phyloP scores from a whole-genome alignment of 2,888 invertebrate genomes.

The Cecidostiba fungosa region DNA sequence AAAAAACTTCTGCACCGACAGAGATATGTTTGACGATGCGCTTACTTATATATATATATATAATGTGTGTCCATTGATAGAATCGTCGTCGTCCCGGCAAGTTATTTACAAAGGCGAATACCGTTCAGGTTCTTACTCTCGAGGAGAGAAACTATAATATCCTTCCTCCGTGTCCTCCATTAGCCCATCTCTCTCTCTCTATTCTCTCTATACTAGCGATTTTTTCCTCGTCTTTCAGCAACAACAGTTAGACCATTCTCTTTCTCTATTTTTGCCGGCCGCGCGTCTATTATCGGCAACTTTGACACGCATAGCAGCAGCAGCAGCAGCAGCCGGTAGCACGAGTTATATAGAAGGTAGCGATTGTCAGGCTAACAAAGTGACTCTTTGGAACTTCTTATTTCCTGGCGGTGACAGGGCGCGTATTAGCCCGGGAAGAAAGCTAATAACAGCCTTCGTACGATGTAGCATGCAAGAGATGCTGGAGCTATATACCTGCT shows the following conservation, averaged over 20 bases:
- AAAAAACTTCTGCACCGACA: background rate
- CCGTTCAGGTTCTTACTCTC: slow-evolving; percentile 52
- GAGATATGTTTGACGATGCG: background rate
- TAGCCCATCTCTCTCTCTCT: slow-evolving; percentile 19
- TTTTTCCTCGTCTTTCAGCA: slow-evolving; percentile 42
- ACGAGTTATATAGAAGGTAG: slow-evolving; percentile 30
- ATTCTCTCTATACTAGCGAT: background rate
- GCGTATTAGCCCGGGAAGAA: slow-evolving; percentile 76
- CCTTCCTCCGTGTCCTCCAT: slow-evolving; percentile 59
- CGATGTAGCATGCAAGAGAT: slow-evolving; percentile 35
- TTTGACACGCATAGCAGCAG: slow-evolving; percentile 52
- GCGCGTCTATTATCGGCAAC: slow-evolving; percentile 44
- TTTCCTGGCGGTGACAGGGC: slow-evolving; percentile 79
- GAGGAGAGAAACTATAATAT: slow-evolving; percentile 31
- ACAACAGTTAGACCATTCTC: slow-evolving; percentile 39
- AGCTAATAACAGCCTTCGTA: slow-evolving; percentile 77
- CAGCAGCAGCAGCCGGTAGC: slow-evolving; percentile 22
- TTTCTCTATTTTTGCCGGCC: slow-evolving; percentile 44
- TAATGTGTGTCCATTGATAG: too few relatives aligned
- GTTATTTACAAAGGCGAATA: slow-evolving; percentile 36
- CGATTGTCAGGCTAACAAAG: slow-evolving; percentile 65
- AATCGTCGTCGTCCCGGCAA: background rate
- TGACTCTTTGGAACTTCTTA: slow-evolving; percentile 72
- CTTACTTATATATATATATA: background rate
- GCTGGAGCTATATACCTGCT: slow-evolving; percentile 70